These are phyloP conservation scores for Drosophila teissieri DNA, from an alignment of 1,140 invertebrate genomes.

Conservation along the genomic window DNA sequence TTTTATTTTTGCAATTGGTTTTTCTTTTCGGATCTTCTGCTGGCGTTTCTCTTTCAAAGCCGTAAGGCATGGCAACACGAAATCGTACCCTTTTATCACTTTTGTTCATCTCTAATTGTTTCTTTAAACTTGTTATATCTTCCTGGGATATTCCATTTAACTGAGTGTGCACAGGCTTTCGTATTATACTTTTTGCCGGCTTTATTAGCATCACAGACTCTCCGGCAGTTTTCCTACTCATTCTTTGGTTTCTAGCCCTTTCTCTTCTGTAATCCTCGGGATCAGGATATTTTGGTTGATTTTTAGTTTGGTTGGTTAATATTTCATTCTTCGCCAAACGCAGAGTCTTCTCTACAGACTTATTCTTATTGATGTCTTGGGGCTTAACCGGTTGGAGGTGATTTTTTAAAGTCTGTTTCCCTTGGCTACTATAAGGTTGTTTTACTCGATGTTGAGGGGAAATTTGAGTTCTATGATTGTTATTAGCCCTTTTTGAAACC, in stretches of 20 bases:
- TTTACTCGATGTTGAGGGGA: too few species aligned
- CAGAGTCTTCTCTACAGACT: background rate
- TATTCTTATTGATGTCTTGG: background rate
- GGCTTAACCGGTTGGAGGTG: background rate
- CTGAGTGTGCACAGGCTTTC: background rate
- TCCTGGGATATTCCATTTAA: background rate
- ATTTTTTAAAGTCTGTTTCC: too few species aligned
- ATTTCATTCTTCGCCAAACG: background rate
- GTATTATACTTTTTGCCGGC: background rate
- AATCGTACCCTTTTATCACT: background rate
- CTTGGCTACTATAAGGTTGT: background rate
- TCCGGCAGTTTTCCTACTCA: background rate
- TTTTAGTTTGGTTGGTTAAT: too few species aligned
- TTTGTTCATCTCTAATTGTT: background rate
- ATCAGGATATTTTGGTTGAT: background rate
- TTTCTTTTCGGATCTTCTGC: background rate
- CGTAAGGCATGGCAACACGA: too few species aligned
- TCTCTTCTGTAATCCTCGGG: constrained; percentile 3
- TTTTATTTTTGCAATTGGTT: background rate
- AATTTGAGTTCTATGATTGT: background rate
- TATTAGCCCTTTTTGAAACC: background rate
- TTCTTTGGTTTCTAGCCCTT: background rate
- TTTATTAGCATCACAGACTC: constrained; percentile 4
- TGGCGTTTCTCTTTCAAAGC: background rate
- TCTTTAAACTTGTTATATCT: too few species aligned